phyloP scores from a whole-genome alignment of 2,888 invertebrate genomes.

The Lasioglossum marginatum region DNA sequence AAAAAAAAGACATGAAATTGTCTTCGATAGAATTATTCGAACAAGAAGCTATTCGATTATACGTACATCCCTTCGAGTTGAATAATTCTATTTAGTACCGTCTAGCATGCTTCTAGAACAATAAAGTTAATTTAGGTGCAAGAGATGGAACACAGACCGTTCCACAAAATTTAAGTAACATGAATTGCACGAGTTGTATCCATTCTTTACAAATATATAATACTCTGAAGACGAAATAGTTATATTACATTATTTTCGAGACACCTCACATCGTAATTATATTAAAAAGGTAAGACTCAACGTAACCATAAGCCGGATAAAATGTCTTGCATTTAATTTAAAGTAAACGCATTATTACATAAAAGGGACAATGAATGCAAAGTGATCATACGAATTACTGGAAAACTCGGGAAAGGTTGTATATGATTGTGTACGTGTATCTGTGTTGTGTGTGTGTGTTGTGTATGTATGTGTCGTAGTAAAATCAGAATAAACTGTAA shows the following conservation, averaged over 20 bases:
- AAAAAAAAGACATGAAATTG: neutral
- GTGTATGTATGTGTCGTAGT: slow-evolving; percentile 2
- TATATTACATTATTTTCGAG: slow-evolving; percentile 43
- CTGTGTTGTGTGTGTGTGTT: neutral
- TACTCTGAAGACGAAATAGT: slow-evolving; percentile 35
- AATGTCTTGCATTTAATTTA: slow-evolving; percentile 21
- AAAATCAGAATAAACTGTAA: slow-evolving; percentile 37
- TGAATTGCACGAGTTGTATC: slow-evolving; percentile 53
- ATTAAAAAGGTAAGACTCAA: slow-evolving; percentile 26
- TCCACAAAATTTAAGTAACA: slow-evolving; percentile 35
- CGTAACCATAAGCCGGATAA: slow-evolving; percentile 50
- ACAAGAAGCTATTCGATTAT: neutral
- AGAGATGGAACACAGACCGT: neutral
- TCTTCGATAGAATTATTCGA: neutral
- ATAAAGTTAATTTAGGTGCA: neutral
- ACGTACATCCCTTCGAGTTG: neutral
- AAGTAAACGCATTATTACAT: slow-evolving; percentile 28
- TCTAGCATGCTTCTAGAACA: neutral
- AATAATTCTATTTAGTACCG: neutral
- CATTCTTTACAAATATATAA: slow-evolving; percentile 41
- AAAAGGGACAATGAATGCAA: slow-evolving; percentile 34
- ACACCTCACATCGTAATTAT: slow-evolving; percentile 46
- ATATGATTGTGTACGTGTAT: neutral
- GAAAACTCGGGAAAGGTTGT: slow-evolving; percentile 24
- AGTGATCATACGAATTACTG: slow-evolving; percentile 23